Conservation (phyloP, 2,797 vertebrate genomes). For the Notamacropus eugenii region DNA sequence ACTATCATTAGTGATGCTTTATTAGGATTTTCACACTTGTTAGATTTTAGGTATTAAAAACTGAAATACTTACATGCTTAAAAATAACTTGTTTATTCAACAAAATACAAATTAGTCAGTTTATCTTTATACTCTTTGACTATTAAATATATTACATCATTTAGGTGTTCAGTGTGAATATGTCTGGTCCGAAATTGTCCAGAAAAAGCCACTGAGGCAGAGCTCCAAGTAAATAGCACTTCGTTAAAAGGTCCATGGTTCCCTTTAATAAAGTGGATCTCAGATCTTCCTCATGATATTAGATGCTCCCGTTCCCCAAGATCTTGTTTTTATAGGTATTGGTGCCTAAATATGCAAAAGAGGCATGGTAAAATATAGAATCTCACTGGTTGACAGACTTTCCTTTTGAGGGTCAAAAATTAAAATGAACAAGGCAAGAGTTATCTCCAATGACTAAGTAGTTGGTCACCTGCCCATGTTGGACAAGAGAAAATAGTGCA, state of each 20-base stretch:
- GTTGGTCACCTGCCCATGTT: too few species aligned
- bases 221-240: not conserved
- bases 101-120: not conserved
- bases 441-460: too few species aligned
- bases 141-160: not conserved
- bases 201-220: not conserved
- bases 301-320: not conserved
- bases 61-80: not conserved
- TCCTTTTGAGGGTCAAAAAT: not conserved
- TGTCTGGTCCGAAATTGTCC: not conserved
- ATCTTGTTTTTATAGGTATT: not conserved
- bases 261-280: not conserved
- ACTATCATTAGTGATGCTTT: not conserved
- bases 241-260: not conserved
- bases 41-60: not conserved
- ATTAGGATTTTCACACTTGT: not conserved
- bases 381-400: too few species aligned
- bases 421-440: not conserved
- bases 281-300: not conserved
- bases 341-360: not conserved
- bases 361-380: not conserved
- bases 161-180: not conserved
- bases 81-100: not conserved
- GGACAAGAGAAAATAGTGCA: too few species aligned
- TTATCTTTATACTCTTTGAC: not conserved